Conservation (phyloP, 2,888 invertebrate species). For the Macrosiphum euphorbiae region DNA sequence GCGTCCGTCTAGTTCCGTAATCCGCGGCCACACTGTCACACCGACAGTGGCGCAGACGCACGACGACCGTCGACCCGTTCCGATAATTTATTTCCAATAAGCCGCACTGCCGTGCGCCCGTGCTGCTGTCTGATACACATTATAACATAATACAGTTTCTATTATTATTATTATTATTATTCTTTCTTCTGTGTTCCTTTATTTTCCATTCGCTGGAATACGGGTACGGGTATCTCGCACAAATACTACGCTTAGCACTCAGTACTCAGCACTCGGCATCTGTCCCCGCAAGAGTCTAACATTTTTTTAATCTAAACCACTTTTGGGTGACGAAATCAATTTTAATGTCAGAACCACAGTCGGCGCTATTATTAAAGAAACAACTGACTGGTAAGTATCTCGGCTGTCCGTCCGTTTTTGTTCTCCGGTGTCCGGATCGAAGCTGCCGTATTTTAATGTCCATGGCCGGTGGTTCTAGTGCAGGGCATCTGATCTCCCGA, state of each 20-base stretch:
- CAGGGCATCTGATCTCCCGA: neutral
- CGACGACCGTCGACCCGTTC: conserved; percentile 11
- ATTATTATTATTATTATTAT: conserved; percentile 5
- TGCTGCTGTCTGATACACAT: conserved; percentile 16
- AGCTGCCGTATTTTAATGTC: neutral
- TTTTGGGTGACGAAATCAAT: conserved; percentile 31
- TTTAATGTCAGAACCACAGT: conserved; percentile 96
- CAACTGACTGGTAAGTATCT: conserved; percentile 87
- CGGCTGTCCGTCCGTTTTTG: neutral
- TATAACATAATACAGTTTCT: conserved; percentile 18
- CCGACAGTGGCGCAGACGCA: conserved; percentile 39
- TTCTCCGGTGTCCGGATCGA: neutral
- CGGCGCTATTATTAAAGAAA: conserved; percentile 93
- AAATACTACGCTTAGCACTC: conserved; percentile 1
- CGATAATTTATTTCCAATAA: conserved; percentile 63
- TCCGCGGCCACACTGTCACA: conserved; percentile 3
- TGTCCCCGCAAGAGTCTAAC: neutral
- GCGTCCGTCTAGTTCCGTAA: no score
- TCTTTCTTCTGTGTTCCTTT: neutral
- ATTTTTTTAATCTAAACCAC: neutral
- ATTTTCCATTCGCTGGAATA: neutral
- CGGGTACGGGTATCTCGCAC: neutral
- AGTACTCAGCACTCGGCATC: neutral
- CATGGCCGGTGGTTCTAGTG: neutral
- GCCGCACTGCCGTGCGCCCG: conserved; percentile 43